Evolutionary conservation across 2,797 vertebrate genomes (phyloP).

Genomic region (Sebastes hubbsi): DNA sequence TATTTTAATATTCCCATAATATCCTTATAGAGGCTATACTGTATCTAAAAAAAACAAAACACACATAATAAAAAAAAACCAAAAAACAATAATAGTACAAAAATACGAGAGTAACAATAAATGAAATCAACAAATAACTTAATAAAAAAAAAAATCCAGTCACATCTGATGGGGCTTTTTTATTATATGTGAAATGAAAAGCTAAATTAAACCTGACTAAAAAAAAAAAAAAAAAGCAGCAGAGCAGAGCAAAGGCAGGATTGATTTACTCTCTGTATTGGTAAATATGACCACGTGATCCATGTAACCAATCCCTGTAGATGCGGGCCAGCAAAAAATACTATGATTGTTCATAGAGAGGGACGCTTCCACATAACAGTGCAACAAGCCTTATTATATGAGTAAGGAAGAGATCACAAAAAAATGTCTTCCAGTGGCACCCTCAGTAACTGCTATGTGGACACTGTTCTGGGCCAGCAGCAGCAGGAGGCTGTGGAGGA

Average conservation of each 20-base stretch:
- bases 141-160: no score
- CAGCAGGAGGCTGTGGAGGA: conserved; percentile 90
- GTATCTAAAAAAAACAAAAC: background rate
- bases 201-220: conserved; percentile 71
- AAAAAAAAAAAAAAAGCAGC: conserved; percentile 36
- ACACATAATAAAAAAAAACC: no score
- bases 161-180: conserved; percentile 46
- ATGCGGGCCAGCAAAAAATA: conserved; percentile 96
- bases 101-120: no score
- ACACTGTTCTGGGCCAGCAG: conserved; percentile 89
- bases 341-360: conserved; percentile 94
- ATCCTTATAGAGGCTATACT: background rate
- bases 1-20: conserved; percentile 3
- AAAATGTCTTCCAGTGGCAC: conserved; percentile 98
- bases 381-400: conserved; percentile 91
- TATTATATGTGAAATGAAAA: conserved; percentile 68
- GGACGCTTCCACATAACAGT: conserved; percentile 93
- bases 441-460: conserved; percentile 97
- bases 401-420: conserved; percentile 90
- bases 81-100: accelerated
- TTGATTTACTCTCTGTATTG: conserved; percentile 99
- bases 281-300: conserved; percentile 99
- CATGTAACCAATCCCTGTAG: conserved; percentile 96
- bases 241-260: conserved; percentile 84
- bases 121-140: no score